These are phyloP conservation scores for Laothoe populi DNA, from an alignment of 2,888 invertebrate genomes.

Conservation along the genomic window DNA sequence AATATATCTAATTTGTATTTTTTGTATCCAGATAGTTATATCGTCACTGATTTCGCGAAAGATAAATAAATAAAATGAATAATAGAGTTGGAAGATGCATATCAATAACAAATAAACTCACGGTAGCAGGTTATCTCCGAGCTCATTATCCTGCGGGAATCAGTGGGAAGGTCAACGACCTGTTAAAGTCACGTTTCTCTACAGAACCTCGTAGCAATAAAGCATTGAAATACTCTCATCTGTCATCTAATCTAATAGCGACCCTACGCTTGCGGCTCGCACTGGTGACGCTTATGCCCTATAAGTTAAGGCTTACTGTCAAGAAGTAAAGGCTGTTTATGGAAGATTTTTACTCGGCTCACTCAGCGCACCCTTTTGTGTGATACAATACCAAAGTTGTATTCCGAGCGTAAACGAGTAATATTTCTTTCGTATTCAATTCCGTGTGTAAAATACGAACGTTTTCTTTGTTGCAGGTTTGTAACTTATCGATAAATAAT, in stretches of 20 bases:
- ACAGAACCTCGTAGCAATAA: slow-evolving; percentile 68
- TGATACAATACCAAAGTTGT: slow-evolving; percentile 54
- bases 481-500: slow-evolving; percentile 40
- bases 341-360: slow-evolving; percentile 64
- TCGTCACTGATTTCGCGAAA: slow-evolving; percentile 36
- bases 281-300: slow-evolving; percentile 59
- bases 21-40: not conserved
- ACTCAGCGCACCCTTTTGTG: slow-evolving; percentile 61
- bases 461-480: slow-evolving; percentile 73
- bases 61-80: slow-evolving; percentile 51
- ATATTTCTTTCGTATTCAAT: slow-evolving; percentile 42
- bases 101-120: slow-evolving; percentile 61
- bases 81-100: slow-evolving; percentile 61
- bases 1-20: not conserved
- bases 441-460: slow-evolving; percentile 36
- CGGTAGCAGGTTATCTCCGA: slow-evolving; percentile 54
- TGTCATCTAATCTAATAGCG: slow-evolving; percentile 75
- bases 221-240: slow-evolving; percentile 73
- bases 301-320: slow-evolving; percentile 77
- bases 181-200: slow-evolving; percentile 67
- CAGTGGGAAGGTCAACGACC: slow-evolving; percentile 71
- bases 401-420: slow-evolving; percentile 58
- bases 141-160: slow-evolving; percentile 59
- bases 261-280: slow-evolving; percentile 45
- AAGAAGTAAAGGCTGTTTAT: slow-evolving; percentile 67